Evolutionary conservation across 2,888 invertebrate genomes (phyloP), one percentile per base, ranked within the genome.

Genomic region (Polyploca ridens): DNA sequence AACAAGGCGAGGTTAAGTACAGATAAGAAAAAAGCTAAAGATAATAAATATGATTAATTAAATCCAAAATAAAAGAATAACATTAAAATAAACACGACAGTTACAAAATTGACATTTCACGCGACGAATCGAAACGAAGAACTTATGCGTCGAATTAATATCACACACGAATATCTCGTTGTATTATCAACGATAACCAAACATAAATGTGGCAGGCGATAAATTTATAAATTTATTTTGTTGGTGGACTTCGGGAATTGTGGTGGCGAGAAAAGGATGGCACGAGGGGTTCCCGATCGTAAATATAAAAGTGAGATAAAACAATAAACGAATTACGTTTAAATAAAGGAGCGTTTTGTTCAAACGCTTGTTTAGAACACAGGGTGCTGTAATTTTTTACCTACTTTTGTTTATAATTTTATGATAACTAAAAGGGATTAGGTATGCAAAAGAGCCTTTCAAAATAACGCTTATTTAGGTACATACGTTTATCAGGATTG

Each of bases 291-390:
- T 82, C 83, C 85, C 75, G 86, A 77, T 88, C 93, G 87, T 94
- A 93, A 94, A 94, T 92, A 92, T 88, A 83, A 86, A 87, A 35
- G 80, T 78, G 81, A 93, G 93, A 93, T 93, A 93, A 94, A 93
- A 93, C 93, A 94, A 94, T 94, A 93, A 93, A 93, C 91, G 92
- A 87, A 93, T 93, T 93, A 93, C 88, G 87, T 89, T 89, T 88
- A 90, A 90, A 92, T 91, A 93, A 93, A 93, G 89, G 88, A 91
- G 88, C 91, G 90, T 91, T 93, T 93, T 92, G 93, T 93, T 83
- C 83, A 79, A 78, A 82, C 79, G 79, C 82, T 81, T 86, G 90
- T 87, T 89, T 89, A 88, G 85, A 82, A 81, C 84, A 91, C 73
- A 88, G 90, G 82, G 59, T 88, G 90, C 69, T 83, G 19, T 63